These are phyloP conservation scores for Nephrotoma flavescens DNA, from an alignment of 2,888 invertebrate genomes.

Conservation along the genomic window DNA sequence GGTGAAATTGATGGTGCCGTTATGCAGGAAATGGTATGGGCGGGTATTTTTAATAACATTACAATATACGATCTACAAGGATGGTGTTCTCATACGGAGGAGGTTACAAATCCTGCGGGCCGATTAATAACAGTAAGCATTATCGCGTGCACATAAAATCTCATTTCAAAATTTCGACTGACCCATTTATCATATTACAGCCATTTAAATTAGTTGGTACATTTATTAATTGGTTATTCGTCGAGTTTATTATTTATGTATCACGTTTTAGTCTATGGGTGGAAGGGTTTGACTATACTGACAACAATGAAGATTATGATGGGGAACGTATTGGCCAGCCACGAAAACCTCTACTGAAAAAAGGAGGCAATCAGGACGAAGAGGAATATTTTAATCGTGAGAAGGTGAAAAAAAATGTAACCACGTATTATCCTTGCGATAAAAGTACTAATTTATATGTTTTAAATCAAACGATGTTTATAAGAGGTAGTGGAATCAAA, in stretches of 20 bases:
- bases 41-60: constrained; percentile 56
- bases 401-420: constrained; percentile 20
- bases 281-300: constrained; percentile 18
- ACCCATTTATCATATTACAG: constrained; percentile 21
- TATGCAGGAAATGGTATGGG: constrained; percentile 56
- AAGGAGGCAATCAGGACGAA: constrained; percentile 29
- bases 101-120: constrained; percentile 23
- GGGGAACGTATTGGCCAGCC: not conserved
- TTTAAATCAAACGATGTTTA: constrained; percentile 42
- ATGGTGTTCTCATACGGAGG: constrained; percentile 42
- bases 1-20: constrained; percentile 67
- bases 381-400: constrained; percentile 29
- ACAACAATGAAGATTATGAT: not conserved
- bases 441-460: constrained; percentile 54
- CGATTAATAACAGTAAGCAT: constrained; percentile 22
- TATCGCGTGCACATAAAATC: not conserved
- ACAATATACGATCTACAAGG: constrained; percentile 78
- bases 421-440: constrained; percentile 49
- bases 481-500: constrained; percentile 25
- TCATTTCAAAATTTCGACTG: not conserved
- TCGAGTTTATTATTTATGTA: constrained; percentile 27
- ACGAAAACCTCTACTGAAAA: constrained; percentile 1
- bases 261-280: constrained; percentile 26
- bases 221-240: constrained; percentile 32
- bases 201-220: constrained; percentile 28